These are phyloP conservation scores for Selenia dentaria DNA, from an alignment of 2,888 invertebrate species.

Conservation along the genomic window DNA sequence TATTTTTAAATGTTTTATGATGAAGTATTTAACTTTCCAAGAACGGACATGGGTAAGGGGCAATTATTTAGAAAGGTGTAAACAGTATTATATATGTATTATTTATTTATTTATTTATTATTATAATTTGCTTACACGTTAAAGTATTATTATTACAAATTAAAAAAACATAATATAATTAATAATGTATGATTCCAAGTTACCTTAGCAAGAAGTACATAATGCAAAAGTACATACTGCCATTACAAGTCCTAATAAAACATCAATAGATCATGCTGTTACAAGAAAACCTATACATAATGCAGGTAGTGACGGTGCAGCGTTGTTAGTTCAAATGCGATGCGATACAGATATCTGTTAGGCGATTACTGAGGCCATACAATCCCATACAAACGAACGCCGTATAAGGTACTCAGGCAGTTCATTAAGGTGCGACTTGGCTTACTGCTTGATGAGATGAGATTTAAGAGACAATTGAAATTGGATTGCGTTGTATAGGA, in stretches of 20 bases:
- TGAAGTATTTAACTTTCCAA: too few species aligned
- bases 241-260: conserved; percentile 18
- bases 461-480: conserved; percentile 29
- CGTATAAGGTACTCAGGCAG: conserved; percentile 57
- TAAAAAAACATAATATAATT: too few species aligned
- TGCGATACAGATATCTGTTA: conserved; percentile 67
- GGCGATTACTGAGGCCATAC: conserved; percentile 56
- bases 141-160: too few species aligned
- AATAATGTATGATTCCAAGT: too few species aligned
- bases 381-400: conserved; percentile 57
- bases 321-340: conserved; percentile 66
- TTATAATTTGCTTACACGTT: too few species aligned
- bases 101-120: too few species aligned
- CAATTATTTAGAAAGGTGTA: too few species aligned
- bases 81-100: too few species aligned
- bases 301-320: conserved; percentile 33
- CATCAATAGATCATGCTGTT: conserved; percentile 34
- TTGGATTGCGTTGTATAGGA: conserved; percentile 10
- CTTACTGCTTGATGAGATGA: conserved; percentile 48
- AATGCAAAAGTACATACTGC: conserved; percentile 11
- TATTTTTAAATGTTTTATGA: too few species aligned
- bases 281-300: conserved; percentile 36
- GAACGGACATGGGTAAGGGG: too few species aligned
- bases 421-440: conserved; percentile 53
- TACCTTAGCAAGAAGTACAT: too few species aligned